Evolutionary conservation across 2,888 invertebrate genomes (phyloP), one percentile per base, ranked within the genome.

Genomic region (Ophion ellenae): DNA sequence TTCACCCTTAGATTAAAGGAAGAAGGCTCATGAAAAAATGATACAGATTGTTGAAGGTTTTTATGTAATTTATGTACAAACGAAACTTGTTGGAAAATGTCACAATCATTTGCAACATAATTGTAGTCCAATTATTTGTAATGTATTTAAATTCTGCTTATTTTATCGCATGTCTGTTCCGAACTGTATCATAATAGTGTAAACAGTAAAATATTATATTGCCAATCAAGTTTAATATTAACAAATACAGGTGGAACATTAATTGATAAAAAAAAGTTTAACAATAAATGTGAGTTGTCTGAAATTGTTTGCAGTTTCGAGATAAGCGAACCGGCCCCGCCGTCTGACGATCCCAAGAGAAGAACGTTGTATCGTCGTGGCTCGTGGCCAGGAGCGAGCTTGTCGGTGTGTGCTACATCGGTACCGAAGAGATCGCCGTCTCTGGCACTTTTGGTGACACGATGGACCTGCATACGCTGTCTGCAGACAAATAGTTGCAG

Each of bases 381-480:
- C 71, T 93, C 93, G 1, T 94, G 93, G 93, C 90, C 90, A 70
- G 93, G 91, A 70, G 85, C 80, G 40, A 76, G 67, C 57, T 86
- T 66, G 24, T 87, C 88, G 63, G 84, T 87, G 79, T 88, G 89
- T 78, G 53, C 84, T 53, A 17, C 45, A 32, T 10, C 70, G 28
- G 14, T 9, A 10, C 88, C 92, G 32, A 90, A 89, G 79, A 90
- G 92, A 87, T 91, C 92, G 82, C 88, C 92, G 61, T 94, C 94
- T 32, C 78, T 93, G 85, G 94, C 94, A 66, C 91, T 91, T 7
- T 85, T 94, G 80, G 90, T 93, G 24, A 91, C 90, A 17, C 91
- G 90, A 88, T 97, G 97, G 97, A 96, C 96, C 11, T 97, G 97
- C 91, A 95, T 95, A 89, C 95, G 97, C 89, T 97, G 97, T 92